These are phyloP conservation scores for Chaetoderma sp. DNA, from an alignment of 2,888 invertebrate species.

Conservation along the genomic window DNA sequence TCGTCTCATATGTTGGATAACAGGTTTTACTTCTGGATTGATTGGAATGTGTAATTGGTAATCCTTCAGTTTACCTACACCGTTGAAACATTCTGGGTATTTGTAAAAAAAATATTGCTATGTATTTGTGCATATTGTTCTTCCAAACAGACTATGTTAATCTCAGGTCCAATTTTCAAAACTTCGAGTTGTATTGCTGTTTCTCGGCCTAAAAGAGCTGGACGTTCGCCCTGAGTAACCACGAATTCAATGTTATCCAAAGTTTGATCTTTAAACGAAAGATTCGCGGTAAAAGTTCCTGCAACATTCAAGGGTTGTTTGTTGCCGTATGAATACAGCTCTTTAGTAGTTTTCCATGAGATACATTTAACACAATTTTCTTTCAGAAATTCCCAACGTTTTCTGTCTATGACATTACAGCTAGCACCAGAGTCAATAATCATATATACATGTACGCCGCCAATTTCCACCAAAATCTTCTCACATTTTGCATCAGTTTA, in stretches of 20 bases:
- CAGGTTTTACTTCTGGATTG: neutral
- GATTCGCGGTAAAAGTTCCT: too few species aligned
- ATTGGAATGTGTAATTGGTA: neutral
- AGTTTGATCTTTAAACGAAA: too few species aligned
- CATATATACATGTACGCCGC: conserved; percentile 2
- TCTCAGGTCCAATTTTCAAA: neutral
- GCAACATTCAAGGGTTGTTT: too few species aligned
- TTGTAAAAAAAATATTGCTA: neutral
- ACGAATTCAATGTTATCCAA: too few species aligned
- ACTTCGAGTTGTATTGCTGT: conserved; percentile 1
- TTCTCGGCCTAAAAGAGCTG: conserved; percentile 1
- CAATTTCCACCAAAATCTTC: neutral
- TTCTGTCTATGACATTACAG: conserved; percentile 16
- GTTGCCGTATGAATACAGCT: conserved; percentile 26
- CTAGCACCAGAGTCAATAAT: conserved; percentile 32
- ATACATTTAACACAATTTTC: conserved; percentile 16
- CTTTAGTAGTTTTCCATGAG: conserved; percentile 10
- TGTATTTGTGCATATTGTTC: too few species aligned
- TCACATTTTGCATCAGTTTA: neutral
- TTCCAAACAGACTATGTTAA: too few species aligned
- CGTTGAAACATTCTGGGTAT: neutral
- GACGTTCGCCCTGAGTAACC: neutral
- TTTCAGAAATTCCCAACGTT: conserved; percentile 26
- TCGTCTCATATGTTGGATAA: neutral
- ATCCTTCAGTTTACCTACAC: neutral